Conservation (phyloP, 2,113 vertebrate genomes). For the Fregata magnificens region DNA sequence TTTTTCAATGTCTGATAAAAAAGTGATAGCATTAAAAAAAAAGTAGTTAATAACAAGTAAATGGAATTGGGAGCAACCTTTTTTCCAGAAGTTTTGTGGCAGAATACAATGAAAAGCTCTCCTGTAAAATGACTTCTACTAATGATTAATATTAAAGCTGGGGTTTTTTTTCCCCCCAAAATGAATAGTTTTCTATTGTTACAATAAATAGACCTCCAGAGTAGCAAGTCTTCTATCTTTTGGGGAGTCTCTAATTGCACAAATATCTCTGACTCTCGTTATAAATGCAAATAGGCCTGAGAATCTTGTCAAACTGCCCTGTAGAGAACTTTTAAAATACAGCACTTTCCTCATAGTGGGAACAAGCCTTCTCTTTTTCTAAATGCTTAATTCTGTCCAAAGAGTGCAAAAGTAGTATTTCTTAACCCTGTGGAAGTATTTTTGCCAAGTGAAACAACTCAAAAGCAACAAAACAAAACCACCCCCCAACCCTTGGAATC, state of each 20-base stretch:
- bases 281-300: neutral
- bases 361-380: neutral
- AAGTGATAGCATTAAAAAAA: neutral
- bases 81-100: neutral
- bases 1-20: constrained; percentile 5
- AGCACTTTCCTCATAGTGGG: neutral
- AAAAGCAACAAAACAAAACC: neutral
- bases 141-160: neutral
- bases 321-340: neutral
- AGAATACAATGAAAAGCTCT: neutral
- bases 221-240: neutral
- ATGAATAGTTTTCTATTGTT: neutral
- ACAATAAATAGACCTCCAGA: neutral
- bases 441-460: neutral
- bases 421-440: neutral
- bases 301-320: neutral
- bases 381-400: constrained; percentile 3
- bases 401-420: neutral
- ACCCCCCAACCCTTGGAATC: neutral
- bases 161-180: neutral
- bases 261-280: neutral
- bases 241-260: neutral
- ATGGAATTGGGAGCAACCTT: neutral
- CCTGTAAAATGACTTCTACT: neutral
- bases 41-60: neutral